These are phyloP conservation scores for Epizoanthus illoricatus DNA, from an alignment of 92 coral and sea anemone species.

Conservation along the genomic window DNA sequence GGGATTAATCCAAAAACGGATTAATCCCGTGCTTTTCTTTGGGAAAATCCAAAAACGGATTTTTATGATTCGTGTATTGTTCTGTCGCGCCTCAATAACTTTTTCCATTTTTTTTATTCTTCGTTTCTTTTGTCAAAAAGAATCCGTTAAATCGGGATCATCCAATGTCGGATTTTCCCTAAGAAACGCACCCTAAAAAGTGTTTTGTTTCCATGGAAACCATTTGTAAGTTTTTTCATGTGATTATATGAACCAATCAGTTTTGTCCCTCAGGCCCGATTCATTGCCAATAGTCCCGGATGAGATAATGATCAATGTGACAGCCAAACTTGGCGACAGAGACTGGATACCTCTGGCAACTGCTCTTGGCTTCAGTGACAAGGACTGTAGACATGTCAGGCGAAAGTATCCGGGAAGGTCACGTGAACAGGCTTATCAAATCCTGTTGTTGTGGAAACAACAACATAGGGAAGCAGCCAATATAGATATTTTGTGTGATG, in stretches of 20 bases:
- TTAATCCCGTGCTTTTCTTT: too few relatives aligned
- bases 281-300: conserved; percentile 51
- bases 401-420: conserved; percentile 65
- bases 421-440: conserved; percentile 69
- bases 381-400: conserved; percentile 47
- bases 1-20: too few relatives aligned
- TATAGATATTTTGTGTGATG: conserved; percentile 41
- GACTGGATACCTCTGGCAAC: conserved; percentile 74
- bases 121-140: too few relatives aligned
- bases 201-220: too few relatives aligned
- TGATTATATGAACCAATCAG: not conserved
- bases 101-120: too few relatives aligned
- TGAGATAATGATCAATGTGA: conserved; percentile 48
- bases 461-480: conserved; percentile 52
- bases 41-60: too few relatives aligned
- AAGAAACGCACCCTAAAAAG: too few relatives aligned
- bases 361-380: conserved; percentile 65
- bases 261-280: not conserved
- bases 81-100: too few relatives aligned
- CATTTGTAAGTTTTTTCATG: not conserved
- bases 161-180: too few relatives aligned
- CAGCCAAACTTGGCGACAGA: conserved; percentile 67
- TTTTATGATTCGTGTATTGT: too few relatives aligned
- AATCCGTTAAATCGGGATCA: too few relatives aligned
- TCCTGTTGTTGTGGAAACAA: conserved; percentile 62